Evolutionary conservation across 2,888 invertebrate species (phyloP).

Genomic region (Gortyna flavago): DNA sequence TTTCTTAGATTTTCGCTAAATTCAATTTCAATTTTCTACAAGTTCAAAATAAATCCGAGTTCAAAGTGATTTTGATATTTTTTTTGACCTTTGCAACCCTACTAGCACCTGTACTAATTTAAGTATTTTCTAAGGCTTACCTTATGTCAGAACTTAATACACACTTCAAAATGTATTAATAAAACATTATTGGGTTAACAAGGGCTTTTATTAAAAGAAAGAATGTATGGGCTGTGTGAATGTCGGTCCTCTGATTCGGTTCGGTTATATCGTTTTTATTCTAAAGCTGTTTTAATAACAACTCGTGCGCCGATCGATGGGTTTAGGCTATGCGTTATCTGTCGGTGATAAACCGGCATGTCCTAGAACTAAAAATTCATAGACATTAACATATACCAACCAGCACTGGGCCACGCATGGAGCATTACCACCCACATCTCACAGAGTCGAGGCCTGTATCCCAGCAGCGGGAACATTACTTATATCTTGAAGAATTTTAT

Average conservation of each 20-base stretch:
- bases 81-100: not conserved
- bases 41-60: not conserved
- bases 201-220: not conserved
- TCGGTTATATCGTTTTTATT: too few relatives aligned
- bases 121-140: not conserved
- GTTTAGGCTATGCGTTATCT: too few relatives aligned
- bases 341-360: too few relatives aligned
- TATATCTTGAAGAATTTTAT: not conserved
- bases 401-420: too few relatives aligned
- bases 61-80: not conserved
- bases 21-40: slow-evolving; percentile 1
- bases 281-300: not conserved
- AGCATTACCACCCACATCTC: too few relatives aligned
- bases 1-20: not conserved
- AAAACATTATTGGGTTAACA: not conserved
- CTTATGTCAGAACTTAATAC: not conserved
- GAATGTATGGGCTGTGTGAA: not conserved
- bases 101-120: not conserved
- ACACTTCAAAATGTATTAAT: too few relatives aligned
- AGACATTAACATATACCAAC: too few relatives aligned
- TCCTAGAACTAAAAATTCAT: too few relatives aligned
- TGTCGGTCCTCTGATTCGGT: not conserved
- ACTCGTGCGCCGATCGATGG: too few relatives aligned
- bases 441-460: too few relatives aligned
- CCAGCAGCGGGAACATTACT: too few relatives aligned